Conservation (phyloP, 2,113 vertebrate species). For the Thalassarche chlororhynchos region DNA sequence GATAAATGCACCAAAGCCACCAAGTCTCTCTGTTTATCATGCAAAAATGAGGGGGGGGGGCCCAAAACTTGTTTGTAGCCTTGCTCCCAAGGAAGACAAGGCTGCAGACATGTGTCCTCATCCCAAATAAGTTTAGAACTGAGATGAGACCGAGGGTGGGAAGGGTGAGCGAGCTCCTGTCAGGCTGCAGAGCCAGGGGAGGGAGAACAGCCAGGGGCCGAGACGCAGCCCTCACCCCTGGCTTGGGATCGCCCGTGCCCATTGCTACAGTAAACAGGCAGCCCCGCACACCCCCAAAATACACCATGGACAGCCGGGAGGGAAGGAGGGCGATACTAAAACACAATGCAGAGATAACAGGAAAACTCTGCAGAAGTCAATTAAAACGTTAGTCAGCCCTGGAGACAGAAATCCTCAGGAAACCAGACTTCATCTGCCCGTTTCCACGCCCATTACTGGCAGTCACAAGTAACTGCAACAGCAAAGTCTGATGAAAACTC, state of each 20-base stretch:
- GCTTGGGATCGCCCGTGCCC: not conserved
- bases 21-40: not conserved
- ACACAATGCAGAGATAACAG: not conserved
- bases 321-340: not conserved
- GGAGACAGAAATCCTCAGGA: not conserved
- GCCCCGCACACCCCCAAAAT: not conserved
- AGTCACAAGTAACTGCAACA: not conserved
- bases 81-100: not conserved
- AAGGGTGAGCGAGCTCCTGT: not conserved
- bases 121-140: not conserved
- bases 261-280: not conserved
- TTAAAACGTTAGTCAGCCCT: not conserved
- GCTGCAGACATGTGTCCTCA: not conserved
- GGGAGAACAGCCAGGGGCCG: not conserved
- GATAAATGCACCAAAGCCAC: not conserved
- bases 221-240: fast-evolving
- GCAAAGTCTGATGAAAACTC: not conserved
- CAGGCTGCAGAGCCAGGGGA: not conserved
- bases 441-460: not conserved
- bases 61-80: not conserved
- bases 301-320: not conserved
- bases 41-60: fast-evolving
- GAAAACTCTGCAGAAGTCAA: not conserved
- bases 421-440: not conserved
- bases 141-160: not conserved